Conservation (phyloP, 2,888 invertebrate species). For the Camptogramma bilineatum region DNA sequence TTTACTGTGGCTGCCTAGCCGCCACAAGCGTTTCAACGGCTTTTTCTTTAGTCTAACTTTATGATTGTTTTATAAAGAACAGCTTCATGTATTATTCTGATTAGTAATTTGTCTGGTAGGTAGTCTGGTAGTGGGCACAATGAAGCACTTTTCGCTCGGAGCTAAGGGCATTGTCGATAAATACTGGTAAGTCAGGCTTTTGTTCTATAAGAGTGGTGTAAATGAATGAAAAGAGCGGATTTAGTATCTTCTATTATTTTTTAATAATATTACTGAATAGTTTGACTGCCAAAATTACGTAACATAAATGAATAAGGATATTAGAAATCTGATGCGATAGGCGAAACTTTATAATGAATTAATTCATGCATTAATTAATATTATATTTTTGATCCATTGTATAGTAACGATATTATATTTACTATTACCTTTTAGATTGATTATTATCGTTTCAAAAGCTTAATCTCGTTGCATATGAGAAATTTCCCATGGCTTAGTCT, state of each 20-base stretch:
- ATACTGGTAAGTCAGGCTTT: conserved; percentile 62
- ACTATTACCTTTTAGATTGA: neutral
- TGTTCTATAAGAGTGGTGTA: conserved; percentile 53
- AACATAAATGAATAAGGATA: too few relatives aligned
- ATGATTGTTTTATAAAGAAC: conserved; percentile 20
- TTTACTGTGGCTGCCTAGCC: too few relatives aligned
- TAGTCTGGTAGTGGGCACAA: conserved; percentile 71
- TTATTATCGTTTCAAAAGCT: neutral
- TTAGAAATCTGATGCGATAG: too few relatives aligned
- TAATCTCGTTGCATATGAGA: neutral
- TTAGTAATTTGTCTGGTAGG: conserved; percentile 74
- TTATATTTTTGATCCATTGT: too few relatives aligned
- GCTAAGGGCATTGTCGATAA: conserved; percentile 66
- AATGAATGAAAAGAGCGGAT: conserved; percentile 37
- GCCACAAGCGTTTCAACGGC: too few relatives aligned
- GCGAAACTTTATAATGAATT: too few relatives aligned
- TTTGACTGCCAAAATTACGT: too few relatives aligned
- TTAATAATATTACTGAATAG: too few relatives aligned
- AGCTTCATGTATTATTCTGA: conserved; percentile 63
- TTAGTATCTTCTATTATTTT: too few relatives aligned
- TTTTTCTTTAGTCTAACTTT: neutral
- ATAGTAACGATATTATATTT: neutral
- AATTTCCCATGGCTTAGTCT: conserved; percentile 35
- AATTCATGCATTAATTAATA: too few relatives aligned
- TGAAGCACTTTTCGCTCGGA: conserved; percentile 75